phyloP scores from a whole-genome alignment of 2,797 vertebrate species.

The Aulostomus chinensis region DNA sequence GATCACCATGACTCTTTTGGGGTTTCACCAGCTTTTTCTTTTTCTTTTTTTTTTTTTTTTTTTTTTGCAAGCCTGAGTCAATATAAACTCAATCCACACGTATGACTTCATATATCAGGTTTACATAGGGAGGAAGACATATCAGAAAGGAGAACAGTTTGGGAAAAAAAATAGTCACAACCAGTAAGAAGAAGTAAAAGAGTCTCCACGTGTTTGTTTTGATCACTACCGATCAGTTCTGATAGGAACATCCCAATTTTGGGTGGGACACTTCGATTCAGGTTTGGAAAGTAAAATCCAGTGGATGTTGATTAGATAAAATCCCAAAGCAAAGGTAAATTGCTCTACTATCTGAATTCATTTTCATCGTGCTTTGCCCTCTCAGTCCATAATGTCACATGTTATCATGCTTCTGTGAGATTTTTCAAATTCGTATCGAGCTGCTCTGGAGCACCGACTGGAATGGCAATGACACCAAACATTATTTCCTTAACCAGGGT shows the following conservation, averaged over 20 bases:
- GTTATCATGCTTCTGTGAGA: too few species aligned
- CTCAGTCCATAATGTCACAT: too few species aligned
- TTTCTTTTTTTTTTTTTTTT: conserved; percentile 18
- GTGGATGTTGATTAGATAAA: too few species aligned
- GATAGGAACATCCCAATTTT: conserved; percentile 1
- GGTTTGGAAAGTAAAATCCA: too few species aligned
- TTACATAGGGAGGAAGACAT: conserved; percentile 76
- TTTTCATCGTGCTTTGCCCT: conserved; percentile 4
- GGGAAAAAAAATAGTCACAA: conserved; percentile 68
- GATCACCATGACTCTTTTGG: conserved; percentile 69
- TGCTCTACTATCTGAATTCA: not conserved
- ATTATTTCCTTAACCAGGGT: not conserved
- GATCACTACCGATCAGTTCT: conserved; percentile 1
- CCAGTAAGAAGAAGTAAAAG: conserved; percentile 50
- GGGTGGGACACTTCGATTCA: too few species aligned
- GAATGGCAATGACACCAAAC: too few species aligned
- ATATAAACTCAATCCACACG: conserved; percentile 79
- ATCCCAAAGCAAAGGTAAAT: too few species aligned
- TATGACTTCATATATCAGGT: conserved; percentile 74
- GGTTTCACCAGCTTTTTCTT: conserved; percentile 28
- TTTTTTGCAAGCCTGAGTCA: conserved; percentile 72
- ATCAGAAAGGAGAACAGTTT: conserved; percentile 62
- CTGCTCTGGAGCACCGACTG: too few species aligned
- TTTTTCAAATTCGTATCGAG: too few species aligned
- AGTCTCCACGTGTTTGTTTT: conserved; percentile 16